Conservation (phyloP, 2,113 vertebrate species). For the Hirundichthys speculiger region DNA sequence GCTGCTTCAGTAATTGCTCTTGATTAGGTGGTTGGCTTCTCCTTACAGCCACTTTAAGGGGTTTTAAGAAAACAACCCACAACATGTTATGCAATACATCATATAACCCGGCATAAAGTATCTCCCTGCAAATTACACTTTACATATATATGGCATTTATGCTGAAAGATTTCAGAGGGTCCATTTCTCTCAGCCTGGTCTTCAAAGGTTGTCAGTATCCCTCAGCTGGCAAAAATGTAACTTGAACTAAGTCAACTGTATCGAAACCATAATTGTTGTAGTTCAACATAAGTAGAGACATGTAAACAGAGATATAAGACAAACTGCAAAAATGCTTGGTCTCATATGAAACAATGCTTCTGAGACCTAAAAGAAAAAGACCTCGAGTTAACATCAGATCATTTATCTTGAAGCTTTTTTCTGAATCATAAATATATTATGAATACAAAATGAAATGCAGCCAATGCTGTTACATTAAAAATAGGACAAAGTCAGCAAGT, state of each 20-base stretch:
- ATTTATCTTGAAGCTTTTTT: background rate
- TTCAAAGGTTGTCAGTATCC: background rate
- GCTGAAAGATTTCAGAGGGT: conserved; percentile 7
- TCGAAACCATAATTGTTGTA: no score
- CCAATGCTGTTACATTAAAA: background rate
- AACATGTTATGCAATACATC: conserved; percentile 15
- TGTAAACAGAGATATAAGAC: background rate
- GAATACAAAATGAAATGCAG: background rate
- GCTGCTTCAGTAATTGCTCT: conserved; percentile 60
- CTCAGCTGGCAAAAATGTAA: conserved; percentile 19
- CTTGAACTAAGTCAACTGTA: background rate
- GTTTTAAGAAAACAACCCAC: conserved; percentile 34
- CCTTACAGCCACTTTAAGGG: conserved; percentile 56
- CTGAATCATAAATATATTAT: conserved; percentile 1
- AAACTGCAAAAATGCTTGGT: no score
- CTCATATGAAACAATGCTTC: no score
- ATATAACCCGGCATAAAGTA: conserved; percentile 7
- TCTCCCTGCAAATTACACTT: conserved; percentile 13
- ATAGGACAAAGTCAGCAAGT: no score
- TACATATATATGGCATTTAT: conserved; percentile 1
- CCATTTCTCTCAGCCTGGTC: conserved; percentile 17
- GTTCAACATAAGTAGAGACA: background rate
- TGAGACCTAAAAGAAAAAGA: background rate
- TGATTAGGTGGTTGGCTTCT: conserved; percentile 55
- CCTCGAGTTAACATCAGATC: background rate